Base-by-base conservation (phyloP, 1,140 invertebrate genomes). In the Zaprionus capensis region DNA sequence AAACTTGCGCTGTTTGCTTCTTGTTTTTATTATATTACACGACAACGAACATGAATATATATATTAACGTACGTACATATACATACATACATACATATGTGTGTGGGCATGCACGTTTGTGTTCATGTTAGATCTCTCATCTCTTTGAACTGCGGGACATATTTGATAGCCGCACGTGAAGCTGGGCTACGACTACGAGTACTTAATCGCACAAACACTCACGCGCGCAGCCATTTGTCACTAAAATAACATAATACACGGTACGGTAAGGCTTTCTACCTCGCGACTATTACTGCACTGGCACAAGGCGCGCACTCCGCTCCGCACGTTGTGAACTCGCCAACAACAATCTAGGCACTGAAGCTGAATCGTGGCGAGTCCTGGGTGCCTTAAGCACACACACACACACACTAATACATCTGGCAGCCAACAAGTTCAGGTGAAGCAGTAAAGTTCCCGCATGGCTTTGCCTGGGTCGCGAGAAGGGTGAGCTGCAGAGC, bases 291-390 rank as follows among this genome's bases (percentile, higher is more conserved):
- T 81, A 62, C 70, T 68, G 59, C 57, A 63, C 58, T 62, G 66
- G 57, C 51, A n/a, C 17, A 55, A 63, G 38, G 26, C 82, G 78
- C 85, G 81, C 79, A 74, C 76, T 78, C 72, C 76, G 71, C 70
- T 76, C 55, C 53, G 57, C 78, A 74, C 81, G 84, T 71, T 88
- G 78, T 83, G 70, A 75, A 79, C 91, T 82, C 79, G 80, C 76
- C 84, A 92, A 91, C 82, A 92, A 88, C 84, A 83, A 92, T 92
- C 91, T 91, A 90, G 91, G 91, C 91, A 92, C 91, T 92, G 73
- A 87, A 80, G 71, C 44, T 20, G 15, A 51, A 41, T 71, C 69
- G 55, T 57, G 58, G 57, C 70, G 78, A 67, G 78, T 81, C 80
- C 86, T 81, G 83, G 70, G 66, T 72, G 68, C 72, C 70, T 31